Evolutionary conservation across 1,140 invertebrate genomes (phyloP), one percentile per base, ranked within the genome.

Genomic region (Portunus trituberculatus): DNA sequence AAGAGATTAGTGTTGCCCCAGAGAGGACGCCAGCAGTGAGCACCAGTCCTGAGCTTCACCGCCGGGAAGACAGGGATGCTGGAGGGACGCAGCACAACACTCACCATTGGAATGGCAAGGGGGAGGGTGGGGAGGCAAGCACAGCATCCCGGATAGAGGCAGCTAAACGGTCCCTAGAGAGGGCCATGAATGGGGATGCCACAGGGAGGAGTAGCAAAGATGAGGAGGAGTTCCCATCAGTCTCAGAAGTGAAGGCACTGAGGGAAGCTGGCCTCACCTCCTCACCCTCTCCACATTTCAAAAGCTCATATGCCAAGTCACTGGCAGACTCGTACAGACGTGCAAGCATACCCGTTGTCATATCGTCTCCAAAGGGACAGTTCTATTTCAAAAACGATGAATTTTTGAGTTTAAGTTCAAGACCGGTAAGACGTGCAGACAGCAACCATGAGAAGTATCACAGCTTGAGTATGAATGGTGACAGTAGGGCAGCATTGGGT

Each of bases 261-360:
- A 95, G 87, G 82, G 91, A 93, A 59, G 6, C 91, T n/a, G 29
- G 45, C 46, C 29, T 39, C 39, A 92, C 94, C 28, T 92, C 94
- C 6, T 95, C 94, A 45, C 94, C 94, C 12, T 89, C 90, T 20
- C 25, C n/a, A 67, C 92, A 83, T 86, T 95, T 95, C 32, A 95
- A 95, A 87, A 95, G 94, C 59, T 95, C 94, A 7, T 95, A 95
- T 88, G 94, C 94, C 4, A 95, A 95, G 88, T 95, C 94, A 6
- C 31, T 95, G 31, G 94, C 94, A 29, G 94, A 95, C 91, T 95
- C 94, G 0, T 95, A 95, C 52, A 95, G 91, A 88, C 91, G 94
- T 28, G 90, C 91, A 88, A 95, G 94, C 76, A 67, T 95, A 76
- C 94, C 94, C 20, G 89, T 95, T 12, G 52, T 92, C 39, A 48